Evolutionary conservation across 23 tunicate species (phyloP).

Genomic region (Oikopleura dioica): DNA sequence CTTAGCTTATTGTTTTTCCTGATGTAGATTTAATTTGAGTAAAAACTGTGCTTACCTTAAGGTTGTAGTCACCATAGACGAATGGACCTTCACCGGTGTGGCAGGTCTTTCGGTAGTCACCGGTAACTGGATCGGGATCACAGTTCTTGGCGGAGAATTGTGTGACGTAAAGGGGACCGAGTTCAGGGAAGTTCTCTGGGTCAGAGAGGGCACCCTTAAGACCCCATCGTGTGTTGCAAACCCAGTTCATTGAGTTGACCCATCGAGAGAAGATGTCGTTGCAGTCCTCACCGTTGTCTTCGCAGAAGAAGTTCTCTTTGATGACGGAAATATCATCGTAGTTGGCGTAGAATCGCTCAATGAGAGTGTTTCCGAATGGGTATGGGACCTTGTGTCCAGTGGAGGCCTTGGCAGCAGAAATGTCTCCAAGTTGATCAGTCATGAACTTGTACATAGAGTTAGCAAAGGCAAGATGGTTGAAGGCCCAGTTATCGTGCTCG

Average conservation of each 20-base stretch:
- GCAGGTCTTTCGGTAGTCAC: neutral
- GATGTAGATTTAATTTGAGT: too few relatives aligned
- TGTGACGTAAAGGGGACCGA: neutral
- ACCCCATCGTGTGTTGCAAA: neutral
- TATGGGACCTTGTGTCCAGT: neutral
- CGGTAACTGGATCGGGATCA: neutral
- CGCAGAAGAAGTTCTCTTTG: neutral
- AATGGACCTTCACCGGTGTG: neutral
- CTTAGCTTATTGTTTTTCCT: too few relatives aligned
- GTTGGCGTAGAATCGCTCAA: neutral
- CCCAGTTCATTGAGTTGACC: neutral
- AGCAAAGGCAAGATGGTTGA: neutral
- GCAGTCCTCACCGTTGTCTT: neutral
- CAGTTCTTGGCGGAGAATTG: neutral
- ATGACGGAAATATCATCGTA: neutral
- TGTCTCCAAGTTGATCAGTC: neutral
- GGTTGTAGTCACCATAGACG: neutral
- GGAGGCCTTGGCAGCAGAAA: neutral
- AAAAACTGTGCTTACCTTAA: too few relatives aligned
- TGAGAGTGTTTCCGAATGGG: neutral
- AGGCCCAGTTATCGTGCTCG: slow-evolving; percentile 2
- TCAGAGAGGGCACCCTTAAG: neutral
- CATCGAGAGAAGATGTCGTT: neutral
- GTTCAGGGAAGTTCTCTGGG: neutral
- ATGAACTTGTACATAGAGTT: neutral